phyloP scores from a whole-genome alignment of 2,113 vertebrate species.

The Lates calcarifer region DNA sequence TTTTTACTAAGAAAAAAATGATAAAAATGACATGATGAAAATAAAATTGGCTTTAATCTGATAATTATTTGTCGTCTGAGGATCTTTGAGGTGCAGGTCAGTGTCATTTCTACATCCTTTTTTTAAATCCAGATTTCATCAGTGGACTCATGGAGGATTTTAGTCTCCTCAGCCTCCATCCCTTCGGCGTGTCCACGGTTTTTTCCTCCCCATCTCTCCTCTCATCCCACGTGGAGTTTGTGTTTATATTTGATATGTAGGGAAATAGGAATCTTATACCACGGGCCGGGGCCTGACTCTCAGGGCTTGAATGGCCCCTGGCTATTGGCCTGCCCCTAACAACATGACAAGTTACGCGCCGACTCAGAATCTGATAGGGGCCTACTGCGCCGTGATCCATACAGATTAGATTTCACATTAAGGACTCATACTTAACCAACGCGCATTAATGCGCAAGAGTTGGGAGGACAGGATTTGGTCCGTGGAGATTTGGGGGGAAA shows the following conservation, averaged over 20 bases:
- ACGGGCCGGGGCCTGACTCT: slow-evolving; percentile 80
- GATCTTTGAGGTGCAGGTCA: slow-evolving; percentile 1
- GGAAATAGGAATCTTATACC: slow-evolving; percentile 89
- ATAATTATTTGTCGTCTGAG: neutral
- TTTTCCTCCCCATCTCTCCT: slow-evolving; percentile 65
- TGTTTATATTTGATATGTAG: slow-evolving; percentile 90
- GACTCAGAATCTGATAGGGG: slow-evolving; percentile 88
- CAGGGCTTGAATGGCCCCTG: slow-evolving; percentile 83
- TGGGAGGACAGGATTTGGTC: slow-evolving; percentile 45
- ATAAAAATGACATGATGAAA: neutral
- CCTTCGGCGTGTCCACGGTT: slow-evolving; percentile 21
- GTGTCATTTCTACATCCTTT: neutral
- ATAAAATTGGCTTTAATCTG: neutral
- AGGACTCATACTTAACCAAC: slow-evolving; percentile 79
- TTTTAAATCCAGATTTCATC: slow-evolving; percentile 9
- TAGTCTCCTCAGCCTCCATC: slow-evolving; percentile 14
- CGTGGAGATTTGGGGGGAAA: slow-evolving; percentile 30
- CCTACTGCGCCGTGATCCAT: slow-evolving; percentile 78
- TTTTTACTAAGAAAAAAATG: neutral
- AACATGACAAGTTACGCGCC: slow-evolving; percentile 89
- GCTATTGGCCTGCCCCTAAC: slow-evolving; percentile 88
- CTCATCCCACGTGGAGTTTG: slow-evolving; percentile 89
- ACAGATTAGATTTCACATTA: slow-evolving; percentile 86
- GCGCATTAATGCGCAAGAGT: slow-evolving; percentile 78
- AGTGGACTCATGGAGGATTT: slow-evolving; percentile 7